Evolutionary conservation across 2,888 invertebrate genomes (phyloP).

Genomic region (Villa cingulata): DNA sequence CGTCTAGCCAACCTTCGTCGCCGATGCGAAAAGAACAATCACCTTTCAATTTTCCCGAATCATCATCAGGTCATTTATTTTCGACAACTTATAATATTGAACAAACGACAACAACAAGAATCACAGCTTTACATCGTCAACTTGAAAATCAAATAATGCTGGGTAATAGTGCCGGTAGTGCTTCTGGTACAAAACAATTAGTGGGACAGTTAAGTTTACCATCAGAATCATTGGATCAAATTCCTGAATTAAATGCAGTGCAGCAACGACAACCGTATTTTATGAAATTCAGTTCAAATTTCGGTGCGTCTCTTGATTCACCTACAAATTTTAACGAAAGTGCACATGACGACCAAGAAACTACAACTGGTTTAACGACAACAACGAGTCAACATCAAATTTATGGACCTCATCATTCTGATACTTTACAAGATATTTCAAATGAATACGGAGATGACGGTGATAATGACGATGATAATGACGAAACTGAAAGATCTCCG

Average conservation of each 20-base stretch:
- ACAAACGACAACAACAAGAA: conserved; percentile 15
- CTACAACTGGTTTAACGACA: conserved; percentile 20
- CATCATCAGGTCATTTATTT: conserved; percentile 12
- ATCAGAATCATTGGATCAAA: neutral
- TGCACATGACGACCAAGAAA: conserved; percentile 38
- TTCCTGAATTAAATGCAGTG: neutral
- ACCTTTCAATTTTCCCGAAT: conserved; percentile 39
- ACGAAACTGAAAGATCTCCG: conserved; percentile 39
- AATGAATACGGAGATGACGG: conserved; percentile 24
- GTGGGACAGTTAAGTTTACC: neutral
- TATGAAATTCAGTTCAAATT: neutral
- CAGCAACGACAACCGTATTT: neutral
- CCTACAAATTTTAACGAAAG: conserved; percentile 12
- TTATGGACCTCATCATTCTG: conserved; percentile 11
- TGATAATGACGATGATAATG: conserved; percentile 22
- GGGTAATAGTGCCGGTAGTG: conserved; percentile 3
- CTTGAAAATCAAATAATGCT: conserved; percentile 11
- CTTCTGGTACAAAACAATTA: neutral
- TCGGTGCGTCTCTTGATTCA: conserved; percentile 4
- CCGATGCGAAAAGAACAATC: conserved; percentile 51
- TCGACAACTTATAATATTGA: neutral
- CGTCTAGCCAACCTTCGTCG: conserved; percentile 50
- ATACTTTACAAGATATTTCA: conserved; percentile 15
- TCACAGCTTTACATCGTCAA: conserved; percentile 8
- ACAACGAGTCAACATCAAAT: conserved; percentile 33